phyloP scores from a whole-genome alignment of 2,888 invertebrate genomes.

The Scaptomyza cyrtandrae region DNA sequence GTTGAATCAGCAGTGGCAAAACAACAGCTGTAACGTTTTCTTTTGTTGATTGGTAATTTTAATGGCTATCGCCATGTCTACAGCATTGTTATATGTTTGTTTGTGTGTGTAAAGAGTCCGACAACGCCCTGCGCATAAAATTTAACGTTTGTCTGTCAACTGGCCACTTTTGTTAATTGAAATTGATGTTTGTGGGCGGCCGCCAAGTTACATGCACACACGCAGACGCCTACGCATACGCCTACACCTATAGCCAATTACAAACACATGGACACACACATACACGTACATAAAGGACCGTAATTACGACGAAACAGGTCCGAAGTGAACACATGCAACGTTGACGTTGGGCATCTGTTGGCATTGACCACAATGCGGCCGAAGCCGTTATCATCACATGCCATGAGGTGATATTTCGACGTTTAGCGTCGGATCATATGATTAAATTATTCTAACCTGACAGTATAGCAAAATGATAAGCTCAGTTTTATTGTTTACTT shows the following conservation, averaged over 20 bases:
- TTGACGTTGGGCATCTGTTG: constrained; percentile 16
- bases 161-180: constrained; percentile 79
- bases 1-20: constrained; percentile 16
- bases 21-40: constrained; percentile 51
- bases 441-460: constrained; percentile 9
- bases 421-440: constrained; percentile 1
- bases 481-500: neutral
- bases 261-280: constrained; percentile 6
- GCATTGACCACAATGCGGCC: constrained; percentile 40
- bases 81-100: neutral
- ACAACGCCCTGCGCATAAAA: constrained; percentile 74
- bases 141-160: constrained; percentile 78
- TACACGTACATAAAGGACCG: constrained; percentile 30
- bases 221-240: constrained; percentile 16
- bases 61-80: constrained; percentile 14
- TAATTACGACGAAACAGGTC: constrained; percentile 46
- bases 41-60: constrained; percentile 51
- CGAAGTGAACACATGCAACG: constrained; percentile 26
- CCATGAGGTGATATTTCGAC: constrained; percentile 17
- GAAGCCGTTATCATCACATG: constrained; percentile 36
- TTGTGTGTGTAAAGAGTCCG: constrained; percentile 11
- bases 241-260: constrained; percentile 1
- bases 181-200: constrained; percentile 77
- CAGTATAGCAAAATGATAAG: constrained; percentile 10
- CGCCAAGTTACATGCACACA: constrained; percentile 33